Percentiles rank a stretch among this genome's conserved stretches.
Conservation (phyloP, 2,888 invertebrate genomes). For the Monopis laevigella region DNA sequence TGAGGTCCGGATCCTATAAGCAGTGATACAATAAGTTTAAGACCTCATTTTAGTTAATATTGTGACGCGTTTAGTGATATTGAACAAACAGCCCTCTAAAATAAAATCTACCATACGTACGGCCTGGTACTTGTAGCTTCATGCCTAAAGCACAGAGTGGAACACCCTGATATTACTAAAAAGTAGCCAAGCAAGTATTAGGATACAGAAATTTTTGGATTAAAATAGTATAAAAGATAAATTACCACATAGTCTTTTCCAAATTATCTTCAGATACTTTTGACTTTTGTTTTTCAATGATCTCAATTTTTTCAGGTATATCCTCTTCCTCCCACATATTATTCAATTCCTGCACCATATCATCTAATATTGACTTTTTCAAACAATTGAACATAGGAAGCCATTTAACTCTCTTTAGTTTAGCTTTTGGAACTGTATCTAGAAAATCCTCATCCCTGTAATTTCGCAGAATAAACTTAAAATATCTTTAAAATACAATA, state of each 20-base stretch:
- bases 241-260: constrained; percentile 31
- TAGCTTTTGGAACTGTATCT: constrained; percentile 45
- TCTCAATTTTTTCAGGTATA: constrained; percentile 44
- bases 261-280: constrained; percentile 37
- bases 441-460: constrained; percentile 55
- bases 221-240: no score
- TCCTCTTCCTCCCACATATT: constrained; percentile 57
- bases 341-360: constrained; percentile 49
- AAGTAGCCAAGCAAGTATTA: no score
- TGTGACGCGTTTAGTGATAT: no score
- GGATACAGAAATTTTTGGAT: no score
- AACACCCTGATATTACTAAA: no score
- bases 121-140: no score
- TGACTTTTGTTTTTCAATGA: constrained; percentile 47
- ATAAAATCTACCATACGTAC: no score
- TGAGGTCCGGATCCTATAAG: no score
- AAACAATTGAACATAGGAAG: constrained; percentile 50
- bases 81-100: no score
- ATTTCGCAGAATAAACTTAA: constrained; percentile 5
- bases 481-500: neutral
- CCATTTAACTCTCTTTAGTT: constrained; percentile 51
- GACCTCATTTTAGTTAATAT: no score
- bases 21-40: no score
- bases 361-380: constrained; percentile 46
- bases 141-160: no score